phyloP scores from a whole-genome alignment of 1,140 invertebrate species.

The Cryptotermes secundus region DNA sequence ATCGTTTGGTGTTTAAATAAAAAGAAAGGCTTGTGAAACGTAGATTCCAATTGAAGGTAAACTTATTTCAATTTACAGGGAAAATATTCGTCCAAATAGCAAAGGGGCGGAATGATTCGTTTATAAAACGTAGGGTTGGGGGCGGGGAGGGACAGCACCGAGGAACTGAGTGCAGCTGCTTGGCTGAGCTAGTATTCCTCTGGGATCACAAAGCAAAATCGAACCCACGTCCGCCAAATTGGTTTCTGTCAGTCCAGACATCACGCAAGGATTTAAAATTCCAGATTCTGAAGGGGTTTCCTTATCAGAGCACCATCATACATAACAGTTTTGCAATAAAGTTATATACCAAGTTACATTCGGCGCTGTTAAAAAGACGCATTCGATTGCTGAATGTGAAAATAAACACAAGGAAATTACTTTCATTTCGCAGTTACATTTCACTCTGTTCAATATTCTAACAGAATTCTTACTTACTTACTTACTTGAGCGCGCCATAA shows the following conservation, averaged over 20 bases:
- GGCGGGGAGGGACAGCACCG: background rate
- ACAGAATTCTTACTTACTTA: too few relatives aligned
- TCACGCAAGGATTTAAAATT: background rate
- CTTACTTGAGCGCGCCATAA: too few relatives aligned
- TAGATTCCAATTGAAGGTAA: background rate
- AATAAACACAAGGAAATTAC: too few relatives aligned
- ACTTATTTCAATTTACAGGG: background rate
- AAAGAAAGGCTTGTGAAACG: background rate
- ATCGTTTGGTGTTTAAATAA: background rate
- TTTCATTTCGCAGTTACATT: too few relatives aligned
- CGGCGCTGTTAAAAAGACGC: too few relatives aligned
- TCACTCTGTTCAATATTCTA: too few relatives aligned
- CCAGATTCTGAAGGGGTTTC: too few relatives aligned
- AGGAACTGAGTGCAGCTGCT: background rate
- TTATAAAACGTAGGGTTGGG: background rate
- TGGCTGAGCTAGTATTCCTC: background rate
- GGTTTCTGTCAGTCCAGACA: background rate
- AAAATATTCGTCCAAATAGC: background rate
- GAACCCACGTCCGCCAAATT: background rate
- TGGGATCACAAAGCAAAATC: background rate
- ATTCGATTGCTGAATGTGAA: too few relatives aligned
- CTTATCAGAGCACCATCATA: background rate
- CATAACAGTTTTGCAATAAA: too few relatives aligned
- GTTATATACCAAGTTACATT: too few relatives aligned
- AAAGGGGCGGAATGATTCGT: background rate